A percentile compares a stretch with the other conserved stretches of the same genome.
Evolutionary conservation across 2,113 vertebrate species (phyloP).

Genomic region (Eolophus roseicapilla): DNA sequence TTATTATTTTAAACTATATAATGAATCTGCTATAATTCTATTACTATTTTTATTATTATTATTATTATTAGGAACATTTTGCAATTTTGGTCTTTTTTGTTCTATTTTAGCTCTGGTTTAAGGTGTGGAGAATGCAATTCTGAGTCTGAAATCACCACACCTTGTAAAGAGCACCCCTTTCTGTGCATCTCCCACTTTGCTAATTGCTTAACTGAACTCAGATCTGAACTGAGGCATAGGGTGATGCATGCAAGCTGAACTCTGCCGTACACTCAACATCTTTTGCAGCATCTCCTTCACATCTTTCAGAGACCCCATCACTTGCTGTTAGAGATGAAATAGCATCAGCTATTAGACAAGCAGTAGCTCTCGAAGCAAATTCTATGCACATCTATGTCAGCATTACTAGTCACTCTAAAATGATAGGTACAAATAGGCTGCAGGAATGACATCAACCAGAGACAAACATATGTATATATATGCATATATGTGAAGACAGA

Average conservation of each 20-base stretch:
- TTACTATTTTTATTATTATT: not conserved
- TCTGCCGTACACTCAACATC: not conserved
- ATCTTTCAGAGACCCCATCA: not conserved
- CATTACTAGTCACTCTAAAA: not conserved
- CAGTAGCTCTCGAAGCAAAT: not conserved
- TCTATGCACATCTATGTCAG: not conserved
- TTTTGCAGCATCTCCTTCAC: not conserved
- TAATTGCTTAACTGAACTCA: not conserved
- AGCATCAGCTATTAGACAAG: not conserved
- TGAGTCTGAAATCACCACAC: not conserved
- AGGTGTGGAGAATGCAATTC: not conserved
- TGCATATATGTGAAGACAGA: not conserved
- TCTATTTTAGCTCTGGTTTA: not conserved
- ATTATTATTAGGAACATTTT: not conserved
- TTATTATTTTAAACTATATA: not conserved
- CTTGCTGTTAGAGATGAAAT: not conserved
- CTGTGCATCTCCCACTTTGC: not conserved
- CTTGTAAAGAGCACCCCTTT: not conserved
- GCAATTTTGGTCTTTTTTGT: not conserved
- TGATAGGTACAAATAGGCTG: not conserved
- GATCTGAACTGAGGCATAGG: not conserved
- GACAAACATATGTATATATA: not conserved
- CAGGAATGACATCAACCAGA: not conserved
- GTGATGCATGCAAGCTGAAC: not conserved
- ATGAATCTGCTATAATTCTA: not conserved